Evolutionary conservation across 35 echinoderm and acorn worm species (phyloP).

Genomic region (Ptychodera flava): DNA sequence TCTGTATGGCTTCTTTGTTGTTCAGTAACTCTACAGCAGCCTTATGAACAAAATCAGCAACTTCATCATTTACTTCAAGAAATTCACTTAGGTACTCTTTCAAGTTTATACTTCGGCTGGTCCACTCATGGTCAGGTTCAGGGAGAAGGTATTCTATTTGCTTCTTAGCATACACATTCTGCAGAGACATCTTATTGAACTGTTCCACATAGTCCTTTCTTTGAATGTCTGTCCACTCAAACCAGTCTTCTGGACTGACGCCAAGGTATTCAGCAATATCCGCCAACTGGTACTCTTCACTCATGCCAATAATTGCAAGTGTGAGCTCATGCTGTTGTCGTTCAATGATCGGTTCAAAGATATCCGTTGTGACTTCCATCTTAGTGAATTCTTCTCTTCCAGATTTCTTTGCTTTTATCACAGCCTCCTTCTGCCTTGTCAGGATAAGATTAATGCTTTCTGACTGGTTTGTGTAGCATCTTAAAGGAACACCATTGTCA

Average conservation of each 20-base stretch:
- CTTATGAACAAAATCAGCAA: background rate
- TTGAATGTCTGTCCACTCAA: background rate
- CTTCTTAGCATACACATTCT: background rate
- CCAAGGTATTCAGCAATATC: background rate
- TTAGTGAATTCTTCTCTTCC: constrained; percentile 1
- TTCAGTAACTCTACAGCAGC: background rate
- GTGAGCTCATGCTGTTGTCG: background rate
- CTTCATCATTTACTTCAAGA: background rate
- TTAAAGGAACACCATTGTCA: too few species aligned
- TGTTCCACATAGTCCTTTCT: constrained; percentile 6
- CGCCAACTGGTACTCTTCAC: constrained; percentile 14
- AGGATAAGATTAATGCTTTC: constrained; percentile 14
- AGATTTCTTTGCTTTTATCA: background rate
- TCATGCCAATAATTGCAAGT: constrained; percentile 3
- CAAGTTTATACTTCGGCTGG: background rate
- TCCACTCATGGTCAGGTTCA: background rate
- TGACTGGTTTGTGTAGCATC: too few species aligned
- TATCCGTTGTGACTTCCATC: constrained; percentile 4
- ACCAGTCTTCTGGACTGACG: constrained; percentile 15
- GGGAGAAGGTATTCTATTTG: background rate
- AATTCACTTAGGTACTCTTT: background rate
- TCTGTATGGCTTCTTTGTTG: background rate
- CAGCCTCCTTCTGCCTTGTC: constrained; percentile 12
- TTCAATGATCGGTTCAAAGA: background rate
- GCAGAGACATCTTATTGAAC: constrained; percentile 9